Base-by-base conservation (phyloP, 1,140 invertebrate species). In the Acromyrmex heyeri region DNA sequence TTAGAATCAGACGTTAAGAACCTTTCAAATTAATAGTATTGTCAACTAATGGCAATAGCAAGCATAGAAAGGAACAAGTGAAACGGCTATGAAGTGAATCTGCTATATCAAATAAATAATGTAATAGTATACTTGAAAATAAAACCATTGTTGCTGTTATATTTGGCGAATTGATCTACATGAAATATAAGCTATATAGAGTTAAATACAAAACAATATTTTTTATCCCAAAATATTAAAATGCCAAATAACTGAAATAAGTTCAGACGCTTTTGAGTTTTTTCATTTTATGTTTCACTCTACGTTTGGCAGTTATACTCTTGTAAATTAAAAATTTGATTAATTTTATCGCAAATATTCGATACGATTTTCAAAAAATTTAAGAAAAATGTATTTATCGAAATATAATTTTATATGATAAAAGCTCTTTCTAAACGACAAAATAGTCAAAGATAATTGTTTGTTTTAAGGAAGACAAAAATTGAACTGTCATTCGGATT, bases 41-140 rank as follows among this genome's bases (percentile, higher is more conserved):
- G 34, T 70, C 78, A 70, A 24, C 7, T 34, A 57, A 34, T 38
- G 65, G 8, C 50, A 24, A 57, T 57, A 53, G 34, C 30, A 57
- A 70, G 61, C 44, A 24, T n/a, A 55, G 64, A 81, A 57, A 70
- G 65, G 57, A 70, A 70, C 64, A 81, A 59, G 24, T 24, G 24
- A 24, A 24, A 24, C 24, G n/a, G 10, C 14, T 27, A 24, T 48
- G 7, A 24, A 24, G 48, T 27, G 7, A 81, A 55, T 27, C n/a
- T 21, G 24, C 18, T 50, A 24, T n/a, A 34, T 70, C 44, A 79
- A 79, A 48, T 65, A 27, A 48, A 67, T n/a, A 53, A 67, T 55
- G n/a, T 67, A 67, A 67, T 24, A 64, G 44, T 65, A 48, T 14
- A 55, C 24, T 69, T 69, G 3, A 55, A 79, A 57, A 79, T 79